Base-by-base conservation (phyloP, 2,888 invertebrate genomes). In the Protodeltote pygarga region DNA sequence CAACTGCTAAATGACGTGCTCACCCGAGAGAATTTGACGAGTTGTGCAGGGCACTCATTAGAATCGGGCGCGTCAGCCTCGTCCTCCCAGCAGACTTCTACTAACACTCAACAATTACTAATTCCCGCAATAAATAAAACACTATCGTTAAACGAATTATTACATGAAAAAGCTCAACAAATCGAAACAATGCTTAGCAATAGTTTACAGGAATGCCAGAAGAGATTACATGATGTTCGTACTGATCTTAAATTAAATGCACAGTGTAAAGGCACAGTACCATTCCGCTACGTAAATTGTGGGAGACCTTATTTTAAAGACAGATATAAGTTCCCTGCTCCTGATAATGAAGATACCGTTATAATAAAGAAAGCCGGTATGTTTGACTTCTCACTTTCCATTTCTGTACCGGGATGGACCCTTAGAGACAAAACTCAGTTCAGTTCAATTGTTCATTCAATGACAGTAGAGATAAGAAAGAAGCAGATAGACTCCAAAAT, bases 261-360 rank as follows among this genome's bases (percentile, higher is more conserved):
- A 45, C 0, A 24, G 27, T 3, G 75, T 0, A 75, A 53, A 59
- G 33, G 48, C 9, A 71, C 70, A n/a, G 53, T 54, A 31, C n/a
- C n/a, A n/a, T 88, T 84, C 17, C 74, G 79, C 15, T 84, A 85
- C 23, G 73, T 82, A 0, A 74, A 71, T 34, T 89, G 93, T 73
- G 92, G 94, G 17, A 89, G 93, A 65, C 93, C 95, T 0, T 96
- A 95, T 71, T 96, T 96, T 61, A 95, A 95, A 70, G 95, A 95
- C 64, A 83, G 75, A 13, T 67, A 85, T 11, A 89, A 91, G 13
- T 94, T 93, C 60, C 79, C 89, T 0, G 80, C 91, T 1, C 90
- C 92, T 2, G 93, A 94, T 13, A 96, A 96, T 77, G 82, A 87
- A 3, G 95, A 96, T 65, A 93, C 94, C 3, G 55, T 81, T 3